A percentile compares a stretch with the other conserved stretches of the same genome.
Evolutionary conservation across 1,140 invertebrate species (phyloP).

Genomic region (Oncopeltus fasciatus): DNA sequence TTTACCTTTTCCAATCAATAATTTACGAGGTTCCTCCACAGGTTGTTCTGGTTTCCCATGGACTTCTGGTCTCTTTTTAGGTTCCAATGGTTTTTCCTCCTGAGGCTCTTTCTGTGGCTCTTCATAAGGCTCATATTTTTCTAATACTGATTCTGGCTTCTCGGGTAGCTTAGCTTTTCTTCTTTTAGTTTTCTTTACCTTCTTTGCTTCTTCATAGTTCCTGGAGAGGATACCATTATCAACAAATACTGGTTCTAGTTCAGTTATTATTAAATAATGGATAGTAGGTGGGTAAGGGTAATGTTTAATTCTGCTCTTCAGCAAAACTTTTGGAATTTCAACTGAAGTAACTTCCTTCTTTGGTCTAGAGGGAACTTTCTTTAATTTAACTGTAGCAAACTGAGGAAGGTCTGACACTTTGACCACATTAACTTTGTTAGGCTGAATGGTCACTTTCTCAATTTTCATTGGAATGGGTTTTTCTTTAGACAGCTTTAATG

Average conservation of each 20-base stretch:
- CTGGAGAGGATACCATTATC: constrained; percentile 49
- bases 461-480: not conserved
- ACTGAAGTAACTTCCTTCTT: constrained; percentile 23
- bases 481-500: constrained; percentile 1
- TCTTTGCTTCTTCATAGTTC: constrained; percentile 24
- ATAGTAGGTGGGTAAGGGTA: constrained; percentile 34
- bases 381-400: constrained; percentile 46
- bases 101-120: constrained; percentile 16
- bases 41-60: constrained; percentile 16
- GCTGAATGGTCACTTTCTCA: constrained; percentile 19
- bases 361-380: constrained; percentile 35
- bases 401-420: constrained; percentile 34
- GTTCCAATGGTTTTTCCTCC: constrained; percentile 15
- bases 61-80: constrained; percentile 13
- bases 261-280: constrained; percentile 21
- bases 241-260: constrained; percentile 27
- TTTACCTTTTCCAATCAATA: constrained; percentile 25
- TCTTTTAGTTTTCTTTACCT: constrained; percentile 18
- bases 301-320: constrained; percentile 40
- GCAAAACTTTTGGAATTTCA: constrained; percentile 19
- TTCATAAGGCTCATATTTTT: constrained; percentile 18
- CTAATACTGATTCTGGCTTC: constrained; percentile 19
- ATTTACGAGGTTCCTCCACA: constrained; percentile 14
- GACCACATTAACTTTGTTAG: constrained; percentile 22
- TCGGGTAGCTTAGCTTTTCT: constrained; percentile 3